phyloP scores from a whole-genome alignment of 2,888 invertebrate species.

The Lamproptera curius region DNA sequence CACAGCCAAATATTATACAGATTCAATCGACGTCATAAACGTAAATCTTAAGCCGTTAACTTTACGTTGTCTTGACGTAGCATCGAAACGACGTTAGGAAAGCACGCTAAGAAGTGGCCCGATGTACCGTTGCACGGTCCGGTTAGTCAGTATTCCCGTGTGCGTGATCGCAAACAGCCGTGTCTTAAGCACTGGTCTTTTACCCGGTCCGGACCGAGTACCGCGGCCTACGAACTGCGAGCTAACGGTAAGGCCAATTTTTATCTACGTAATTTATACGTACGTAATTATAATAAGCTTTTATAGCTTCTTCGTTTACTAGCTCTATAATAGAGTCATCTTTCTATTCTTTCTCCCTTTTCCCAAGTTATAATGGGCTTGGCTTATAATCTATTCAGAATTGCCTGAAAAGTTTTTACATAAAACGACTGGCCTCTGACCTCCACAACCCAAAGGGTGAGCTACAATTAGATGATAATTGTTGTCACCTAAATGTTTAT shows the following conservation, averaged over 20 bases:
- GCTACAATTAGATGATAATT: not conserved
- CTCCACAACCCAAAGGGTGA: too few relatives aligned
- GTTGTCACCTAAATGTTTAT: not conserved
- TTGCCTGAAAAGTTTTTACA: not conserved
- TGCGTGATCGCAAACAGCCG: constrained; percentile 44
- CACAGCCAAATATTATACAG: too few relatives aligned
- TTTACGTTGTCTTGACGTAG: constrained; percentile 13
- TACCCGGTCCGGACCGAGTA: constrained; percentile 28
- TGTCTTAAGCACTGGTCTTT: constrained; percentile 31
- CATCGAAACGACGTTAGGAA: constrained; percentile 25
- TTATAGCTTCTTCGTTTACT: too few relatives aligned
- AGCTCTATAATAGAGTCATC: too few relatives aligned
- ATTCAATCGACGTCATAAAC: too few relatives aligned
- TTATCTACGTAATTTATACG: not conserved
- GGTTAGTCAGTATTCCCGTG: constrained; percentile 50
- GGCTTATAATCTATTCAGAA: too few relatives aligned
- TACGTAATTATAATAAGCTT: not conserved
- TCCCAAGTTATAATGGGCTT: not conserved
- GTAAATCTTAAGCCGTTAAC: too few relatives aligned
- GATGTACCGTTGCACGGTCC: constrained; percentile 54
- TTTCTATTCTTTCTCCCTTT: not conserved
- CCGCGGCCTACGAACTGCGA: constrained; percentile 13
- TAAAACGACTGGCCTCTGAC: too few relatives aligned
- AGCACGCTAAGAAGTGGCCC: constrained; percentile 51
- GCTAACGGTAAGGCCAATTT: constrained; percentile 22